Conservation (phyloP, 2,888 invertebrate species). For the Tiliacea citrago region DNA sequence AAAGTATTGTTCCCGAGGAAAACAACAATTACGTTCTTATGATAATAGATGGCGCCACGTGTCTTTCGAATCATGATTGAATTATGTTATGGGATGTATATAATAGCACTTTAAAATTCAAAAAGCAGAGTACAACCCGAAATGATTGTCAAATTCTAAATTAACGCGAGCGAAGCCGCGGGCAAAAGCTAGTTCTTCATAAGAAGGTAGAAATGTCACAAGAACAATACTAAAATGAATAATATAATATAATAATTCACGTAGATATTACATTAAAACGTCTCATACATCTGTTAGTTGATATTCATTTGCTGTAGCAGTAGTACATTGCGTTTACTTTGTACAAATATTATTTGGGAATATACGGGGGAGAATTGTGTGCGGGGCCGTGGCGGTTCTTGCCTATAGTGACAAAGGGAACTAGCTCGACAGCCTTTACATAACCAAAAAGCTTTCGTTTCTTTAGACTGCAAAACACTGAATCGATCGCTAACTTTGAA, state of each 20-base stretch:
- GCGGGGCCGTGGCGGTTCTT: neutral
- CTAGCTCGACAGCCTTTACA: neutral
- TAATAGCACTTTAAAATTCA: too few relatives aligned
- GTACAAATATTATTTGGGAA: conserved; percentile 49
- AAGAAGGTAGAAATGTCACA: conserved; percentile 17
- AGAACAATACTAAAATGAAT: conserved; percentile 41
- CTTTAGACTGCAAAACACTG: too few relatives aligned
- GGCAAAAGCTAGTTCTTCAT: too few relatives aligned
- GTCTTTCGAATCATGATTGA: too few relatives aligned
- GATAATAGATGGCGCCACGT: too few relatives aligned
- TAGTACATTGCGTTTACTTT: conserved; percentile 63
- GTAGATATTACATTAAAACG: conserved; percentile 61
- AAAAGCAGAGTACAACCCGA: too few relatives aligned
- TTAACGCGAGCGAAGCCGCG: too few relatives aligned
- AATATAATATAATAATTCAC: conserved; percentile 47
- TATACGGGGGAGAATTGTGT: conserved; percentile 38
- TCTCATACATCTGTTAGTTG: conserved; percentile 60
- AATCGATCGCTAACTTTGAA: neutral
- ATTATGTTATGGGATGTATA: too few relatives aligned
- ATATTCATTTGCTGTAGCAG: conserved; percentile 68
- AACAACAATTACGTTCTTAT: too few relatives aligned
- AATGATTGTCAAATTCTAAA: too few relatives aligned
- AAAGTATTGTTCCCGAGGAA: too few relatives aligned
- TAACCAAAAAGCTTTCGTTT: too few relatives aligned
- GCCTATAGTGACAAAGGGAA: neutral